Evolutionary conservation across 2,113 vertebrate species (phyloP).

Genomic region (Tachysurus vachellii): DNA sequence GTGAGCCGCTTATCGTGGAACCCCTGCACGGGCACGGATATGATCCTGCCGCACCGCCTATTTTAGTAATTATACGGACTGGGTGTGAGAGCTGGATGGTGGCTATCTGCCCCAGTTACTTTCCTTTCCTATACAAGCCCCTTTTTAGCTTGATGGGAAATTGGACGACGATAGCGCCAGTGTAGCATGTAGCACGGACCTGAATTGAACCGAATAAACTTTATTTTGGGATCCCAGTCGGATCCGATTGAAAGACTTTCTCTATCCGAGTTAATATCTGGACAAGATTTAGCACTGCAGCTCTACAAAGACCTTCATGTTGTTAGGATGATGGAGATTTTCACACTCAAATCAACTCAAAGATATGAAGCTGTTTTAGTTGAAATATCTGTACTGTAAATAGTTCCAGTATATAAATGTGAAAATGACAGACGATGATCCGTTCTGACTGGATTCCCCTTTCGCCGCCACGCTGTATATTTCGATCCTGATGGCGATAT

Average conservation of each 20-base stretch:
- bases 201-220: background rate
- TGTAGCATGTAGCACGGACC: conserved; percentile 54
- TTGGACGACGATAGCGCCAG: conserved; percentile 73
- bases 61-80: conserved; percentile 77
- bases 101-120: conserved; percentile 76
- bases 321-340: background rate
- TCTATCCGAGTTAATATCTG: too few relatives aligned
- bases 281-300: background rate
- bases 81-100: conserved; percentile 71
- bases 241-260: background rate
- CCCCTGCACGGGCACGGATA: conserved; percentile 72
- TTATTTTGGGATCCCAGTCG: background rate
- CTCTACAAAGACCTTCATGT: background rate
- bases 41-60: conserved; percentile 71
- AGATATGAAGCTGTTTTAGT: background rate
- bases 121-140: conserved; percentile 64
- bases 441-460: background rate
- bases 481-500: background rate
- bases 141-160: conserved; percentile 69
- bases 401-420: background rate
- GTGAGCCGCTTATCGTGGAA: conserved; percentile 75
- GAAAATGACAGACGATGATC: background rate
- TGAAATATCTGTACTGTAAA: background rate
- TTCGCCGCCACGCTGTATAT: background rate
- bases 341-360: background rate